phyloP scores from a whole-genome alignment of 2,113 vertebrate species.

The Pyxicephalus adspersus region DNA sequence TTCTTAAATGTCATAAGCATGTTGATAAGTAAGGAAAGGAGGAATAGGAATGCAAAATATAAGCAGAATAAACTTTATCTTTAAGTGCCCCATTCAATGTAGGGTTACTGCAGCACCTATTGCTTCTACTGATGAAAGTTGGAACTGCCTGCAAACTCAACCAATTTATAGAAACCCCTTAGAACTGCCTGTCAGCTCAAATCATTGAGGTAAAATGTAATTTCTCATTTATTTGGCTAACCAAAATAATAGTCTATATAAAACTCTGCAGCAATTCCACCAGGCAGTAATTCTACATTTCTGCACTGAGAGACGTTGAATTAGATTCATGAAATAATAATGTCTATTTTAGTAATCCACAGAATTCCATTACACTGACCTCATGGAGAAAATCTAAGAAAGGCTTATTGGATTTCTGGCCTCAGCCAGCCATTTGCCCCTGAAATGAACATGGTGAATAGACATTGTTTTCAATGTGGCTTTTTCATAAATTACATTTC shows the following conservation, averaged over 20 bases:
- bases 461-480: slow-evolving; percentile 52
- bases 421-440: not conserved
- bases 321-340: slow-evolving; percentile 44
- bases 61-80: too few relatives aligned
- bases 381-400: slow-evolving; percentile 47
- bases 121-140: too few relatives aligned
- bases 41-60: too few relatives aligned
- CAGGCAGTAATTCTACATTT: not conserved
- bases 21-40: too few relatives aligned
- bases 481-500: slow-evolving; percentile 44
- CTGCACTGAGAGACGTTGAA: slow-evolving; percentile 36
- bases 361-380: slow-evolving; percentile 57
- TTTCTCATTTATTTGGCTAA: slow-evolving; percentile 10
- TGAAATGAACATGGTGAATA: slow-evolving; percentile 41
- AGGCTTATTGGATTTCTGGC: slow-evolving; percentile 45
- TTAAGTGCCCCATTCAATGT: too few relatives aligned
- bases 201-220: not conserved
- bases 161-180: too few relatives aligned
- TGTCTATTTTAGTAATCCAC: slow-evolving; percentile 51
- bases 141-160: too few relatives aligned
- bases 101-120: too few relatives aligned
- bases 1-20: too few relatives aligned
- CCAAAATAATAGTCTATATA: not conserved
- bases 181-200: not conserved
- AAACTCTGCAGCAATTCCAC: not conserved